Percentiles rank a stretch among this genome's conserved stretches.
phyloP scores from a whole-genome alignment of 2,113 vertebrate species.

The Heterochromis multidens region DNA sequence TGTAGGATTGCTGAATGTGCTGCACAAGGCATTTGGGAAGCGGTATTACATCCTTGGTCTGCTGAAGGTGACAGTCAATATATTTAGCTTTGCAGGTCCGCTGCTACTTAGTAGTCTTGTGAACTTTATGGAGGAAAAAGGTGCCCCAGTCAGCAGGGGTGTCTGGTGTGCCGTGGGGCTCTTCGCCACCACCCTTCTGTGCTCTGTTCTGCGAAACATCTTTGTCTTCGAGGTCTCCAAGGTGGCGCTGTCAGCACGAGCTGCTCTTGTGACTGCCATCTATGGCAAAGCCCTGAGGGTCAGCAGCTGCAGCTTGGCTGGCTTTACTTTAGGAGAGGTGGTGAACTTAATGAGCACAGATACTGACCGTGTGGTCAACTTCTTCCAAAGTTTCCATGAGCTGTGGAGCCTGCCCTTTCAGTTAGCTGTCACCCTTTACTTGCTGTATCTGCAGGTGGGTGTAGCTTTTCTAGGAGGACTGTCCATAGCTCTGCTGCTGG shows the following conservation, averaged over 20 bases:
- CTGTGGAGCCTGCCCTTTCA: conserved; percentile 90
- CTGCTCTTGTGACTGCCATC: conserved; percentile 79
- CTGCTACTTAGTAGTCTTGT: conserved; percentile 87
- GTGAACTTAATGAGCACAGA: conserved; percentile 95
- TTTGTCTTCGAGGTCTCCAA: conserved; percentile 85
- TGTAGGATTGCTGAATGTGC: conserved; percentile 75
- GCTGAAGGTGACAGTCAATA: conserved; percentile 79
- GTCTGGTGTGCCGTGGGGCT: conserved; percentile 83
- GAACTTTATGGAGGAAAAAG: conserved; percentile 84
- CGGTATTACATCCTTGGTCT: conserved; percentile 83
- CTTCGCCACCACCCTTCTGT: conserved; percentile 78
- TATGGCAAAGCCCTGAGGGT: conserved; percentile 86
- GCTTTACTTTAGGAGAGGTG: conserved; percentile 82
- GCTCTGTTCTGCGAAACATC: conserved; percentile 82
- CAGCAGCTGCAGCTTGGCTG: conserved; percentile 73
- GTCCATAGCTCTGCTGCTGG: conserved; percentile 82
- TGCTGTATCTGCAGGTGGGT: conserved; percentile 91
- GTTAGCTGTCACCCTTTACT: conserved; percentile 86
- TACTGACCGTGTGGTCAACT: conserved; percentile 84
- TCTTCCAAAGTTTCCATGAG: conserved; percentile 90
- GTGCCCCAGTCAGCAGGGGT: conserved; percentile 82
- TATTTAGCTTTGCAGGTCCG: conserved; percentile 85
- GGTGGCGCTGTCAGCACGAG: conserved; percentile 79
- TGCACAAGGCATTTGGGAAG: conserved; percentile 83
- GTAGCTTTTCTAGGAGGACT: conserved; percentile 88